These are phyloP conservation scores for Zoanthus gigantus DNA, from an alignment of 92 coral and sea anemone genomes.

Conservation along the genomic window DNA sequence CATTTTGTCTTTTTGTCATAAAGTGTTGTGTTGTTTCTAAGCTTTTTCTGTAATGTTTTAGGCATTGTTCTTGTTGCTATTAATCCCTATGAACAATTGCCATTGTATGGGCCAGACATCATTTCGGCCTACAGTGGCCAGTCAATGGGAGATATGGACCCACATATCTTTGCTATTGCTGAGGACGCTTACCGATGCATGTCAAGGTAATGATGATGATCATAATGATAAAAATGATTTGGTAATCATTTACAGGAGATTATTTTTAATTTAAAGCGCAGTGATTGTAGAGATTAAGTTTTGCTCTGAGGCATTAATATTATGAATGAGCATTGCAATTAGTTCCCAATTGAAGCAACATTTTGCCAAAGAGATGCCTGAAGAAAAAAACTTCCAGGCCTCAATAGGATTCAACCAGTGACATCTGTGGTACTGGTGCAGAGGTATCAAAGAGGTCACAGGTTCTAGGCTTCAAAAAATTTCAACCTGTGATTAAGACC, in stretches of 20 bases:
- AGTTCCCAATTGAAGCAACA: too few species aligned
- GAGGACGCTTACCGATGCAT: conserved; percentile 95
- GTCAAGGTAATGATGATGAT: conserved; percentile 73
- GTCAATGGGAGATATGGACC: conserved; percentile 99
- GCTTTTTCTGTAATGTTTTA: not conserved
- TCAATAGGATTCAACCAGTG: too few species aligned
- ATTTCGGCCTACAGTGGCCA: conserved; percentile 95
- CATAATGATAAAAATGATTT: not conserved
- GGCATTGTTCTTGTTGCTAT: conserved; percentile 98
- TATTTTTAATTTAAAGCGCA: too few species aligned
- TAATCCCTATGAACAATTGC: conserved; percentile 93
- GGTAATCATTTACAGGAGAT: not conserved
- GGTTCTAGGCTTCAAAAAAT: too few species aligned
- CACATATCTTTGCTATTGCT: conserved; percentile 98
- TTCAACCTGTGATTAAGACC: too few species aligned
- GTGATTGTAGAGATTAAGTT: not conserved
- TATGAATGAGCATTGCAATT: too few species aligned
- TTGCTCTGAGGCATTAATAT: not conserved
- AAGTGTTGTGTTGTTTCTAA: not conserved
- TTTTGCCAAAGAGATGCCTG: too few species aligned
- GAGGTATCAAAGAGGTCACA: too few species aligned
- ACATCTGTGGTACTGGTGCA: too few species aligned
- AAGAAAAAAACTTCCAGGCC: too few species aligned
- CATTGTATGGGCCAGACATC: conserved; percentile 94
- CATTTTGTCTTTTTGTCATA: not conserved